Evolutionary conservation across 2,113 vertebrate species (phyloP).

Genomic region (Bambusicola thoracicus): DNA sequence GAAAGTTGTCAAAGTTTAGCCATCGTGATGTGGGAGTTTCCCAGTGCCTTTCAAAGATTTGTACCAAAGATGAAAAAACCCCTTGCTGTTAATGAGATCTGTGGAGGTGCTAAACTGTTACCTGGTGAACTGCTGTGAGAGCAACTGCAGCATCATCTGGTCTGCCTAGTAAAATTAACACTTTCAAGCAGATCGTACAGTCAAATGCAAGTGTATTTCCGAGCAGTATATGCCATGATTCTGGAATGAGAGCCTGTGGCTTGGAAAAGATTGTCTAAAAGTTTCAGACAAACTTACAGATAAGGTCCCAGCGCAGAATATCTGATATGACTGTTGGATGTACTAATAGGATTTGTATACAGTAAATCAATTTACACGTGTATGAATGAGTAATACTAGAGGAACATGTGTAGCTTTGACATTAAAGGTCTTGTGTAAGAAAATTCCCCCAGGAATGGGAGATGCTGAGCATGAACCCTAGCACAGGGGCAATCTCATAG

Average conservation of each 20-base stretch:
- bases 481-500: background rate
- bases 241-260: background rate
- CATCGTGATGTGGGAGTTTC: background rate
- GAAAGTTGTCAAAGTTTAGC: background rate
- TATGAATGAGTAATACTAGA: background rate
- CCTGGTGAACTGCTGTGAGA: background rate
- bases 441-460: background rate
- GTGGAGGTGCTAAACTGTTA: background rate
- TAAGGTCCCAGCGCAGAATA: background rate
- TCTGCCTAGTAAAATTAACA: background rate
- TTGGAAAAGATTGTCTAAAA: background rate
- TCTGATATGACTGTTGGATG: background rate
- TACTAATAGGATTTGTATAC: background rate
- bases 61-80: background rate
- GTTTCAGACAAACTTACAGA: accelerated
- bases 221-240: background rate
- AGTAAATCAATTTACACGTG: background rate
- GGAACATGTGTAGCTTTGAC: background rate
- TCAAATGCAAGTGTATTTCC: background rate
- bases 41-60: background rate
- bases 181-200: background rate
- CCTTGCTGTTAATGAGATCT: background rate
- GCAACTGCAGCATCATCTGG: background rate
- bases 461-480: background rate
- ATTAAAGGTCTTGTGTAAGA: background rate